Base-by-base conservation (phyloP, 2,797 vertebrate species). In the Heterohyrax brucei region DNA sequence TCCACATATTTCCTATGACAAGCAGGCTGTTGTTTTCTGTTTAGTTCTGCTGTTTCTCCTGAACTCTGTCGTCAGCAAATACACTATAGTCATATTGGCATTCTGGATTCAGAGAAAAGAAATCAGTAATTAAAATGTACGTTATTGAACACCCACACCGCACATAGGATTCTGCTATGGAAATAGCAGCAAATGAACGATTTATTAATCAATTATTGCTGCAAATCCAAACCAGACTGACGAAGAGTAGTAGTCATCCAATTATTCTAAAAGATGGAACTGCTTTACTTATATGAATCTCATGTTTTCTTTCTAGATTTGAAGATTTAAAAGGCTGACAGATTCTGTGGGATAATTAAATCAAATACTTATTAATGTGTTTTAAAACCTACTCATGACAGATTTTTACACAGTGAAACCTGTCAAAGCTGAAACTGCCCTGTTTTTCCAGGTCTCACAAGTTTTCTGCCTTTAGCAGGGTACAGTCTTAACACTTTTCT, bases 271-370 rank as follows among this genome's bases (percentile, higher is more conserved):
- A 94, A 92, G 77, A 77, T 91, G 97, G 30, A 95, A 97, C 93
- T 91, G 96, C 92, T 97, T 94, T 83, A 50, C 30, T 85, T 85
- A 50, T 0, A 70, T 4, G 61, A 68, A 39, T 70, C 66, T 81
- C 81, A 68, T 13, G 9, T 70, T 77, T 94, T 33, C 79, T 46
- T 75, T 46, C 75, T 83, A 59, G 53, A n/a, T 64, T 72, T 70
- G 21, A 91, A 97, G 87, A 94, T 95, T 96, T 79, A 77, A 98
- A 97, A 95, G 2, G 86, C 84, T 97, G 82, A 95, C 14, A 79
- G 91, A 96, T 94, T 97, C 94, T 79, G n/a, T 3, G 68, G 68
- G 70, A 92, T 78, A 94, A 96, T 97, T 97, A 94, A 97, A 96
- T 96, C 95, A 95, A 96, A 94, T 75, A 94, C 96, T 84, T 93